These are phyloP conservation scores for Lepus europaeus DNA, from an alignment of 2,113 vertebrate species.

Conservation along the genomic window DNA sequence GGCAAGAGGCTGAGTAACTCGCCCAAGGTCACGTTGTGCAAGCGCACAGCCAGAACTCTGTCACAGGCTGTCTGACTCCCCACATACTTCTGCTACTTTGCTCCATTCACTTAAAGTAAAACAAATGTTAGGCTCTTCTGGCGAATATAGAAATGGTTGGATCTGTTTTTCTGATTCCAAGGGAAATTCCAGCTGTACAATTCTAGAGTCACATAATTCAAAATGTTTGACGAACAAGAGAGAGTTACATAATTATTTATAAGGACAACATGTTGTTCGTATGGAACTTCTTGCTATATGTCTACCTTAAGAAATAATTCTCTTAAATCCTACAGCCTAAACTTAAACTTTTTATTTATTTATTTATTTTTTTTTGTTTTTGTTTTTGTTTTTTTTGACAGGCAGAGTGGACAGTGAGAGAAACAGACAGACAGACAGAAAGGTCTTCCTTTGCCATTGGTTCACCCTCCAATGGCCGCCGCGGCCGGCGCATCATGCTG, in stretches of 20 bases:
- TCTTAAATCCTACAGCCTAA: slow-evolving; percentile 57
- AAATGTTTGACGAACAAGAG: slow-evolving; percentile 31
- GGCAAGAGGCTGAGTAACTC: not conserved
- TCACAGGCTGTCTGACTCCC: not conserved
- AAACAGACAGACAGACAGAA: too few species aligned
- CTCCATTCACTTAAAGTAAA: slow-evolving; percentile 42
- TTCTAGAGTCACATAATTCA: slow-evolving; percentile 38
- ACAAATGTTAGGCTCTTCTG: not conserved
- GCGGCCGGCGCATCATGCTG: too few species aligned
- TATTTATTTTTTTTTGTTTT: too few species aligned
- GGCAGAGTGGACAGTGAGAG: too few species aligned
- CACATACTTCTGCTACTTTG: slow-evolving; percentile 19
- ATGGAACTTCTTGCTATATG: not conserved
- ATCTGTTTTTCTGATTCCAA: slow-evolving; percentile 59
- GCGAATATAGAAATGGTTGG: not conserved
- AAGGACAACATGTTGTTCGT: slow-evolving; percentile 21
- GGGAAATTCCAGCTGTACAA: slow-evolving; percentile 30
- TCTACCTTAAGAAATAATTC: slow-evolving; percentile 27
- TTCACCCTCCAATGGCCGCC: too few species aligned
- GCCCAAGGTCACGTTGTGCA: not conserved
- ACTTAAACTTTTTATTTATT: not conserved
- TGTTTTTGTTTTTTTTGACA: too few species aligned
- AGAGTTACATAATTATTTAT: slow-evolving; percentile 25
- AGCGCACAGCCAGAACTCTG: not conserved
- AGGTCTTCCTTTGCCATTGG: too few species aligned